phyloP scores from a whole-genome alignment of 2,888 invertebrate genomes.

The Altica lythri region DNA sequence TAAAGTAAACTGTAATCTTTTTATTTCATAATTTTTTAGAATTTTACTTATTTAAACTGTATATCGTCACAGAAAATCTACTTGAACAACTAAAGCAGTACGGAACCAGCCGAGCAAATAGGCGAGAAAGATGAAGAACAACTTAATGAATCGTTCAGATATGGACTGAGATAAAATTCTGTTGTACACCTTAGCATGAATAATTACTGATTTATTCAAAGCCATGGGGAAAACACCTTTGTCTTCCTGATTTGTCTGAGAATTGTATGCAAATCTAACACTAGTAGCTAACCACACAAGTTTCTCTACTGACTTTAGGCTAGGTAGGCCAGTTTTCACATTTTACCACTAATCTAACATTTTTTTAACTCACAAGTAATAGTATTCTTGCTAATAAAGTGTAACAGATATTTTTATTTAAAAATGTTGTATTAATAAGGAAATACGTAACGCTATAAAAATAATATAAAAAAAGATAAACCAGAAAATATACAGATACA shows the following conservation, averaged over 20 bases:
- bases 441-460: too few relatives aligned
- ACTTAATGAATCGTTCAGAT: constrained; percentile 19
- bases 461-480: too few relatives aligned
- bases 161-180: constrained; percentile 14
- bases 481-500: too few relatives aligned
- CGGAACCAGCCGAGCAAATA: constrained; percentile 2
- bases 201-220: constrained; percentile 20
- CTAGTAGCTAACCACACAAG: constrained; percentile 6
- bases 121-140: constrained; percentile 14
- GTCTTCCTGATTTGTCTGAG: constrained; percentile 19
- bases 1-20: too few relatives aligned
- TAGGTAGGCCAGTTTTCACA: neutral
- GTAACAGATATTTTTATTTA: too few relatives aligned
- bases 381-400: too few relatives aligned
- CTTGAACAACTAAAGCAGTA: constrained; percentile 4
- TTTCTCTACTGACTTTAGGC: neutral
- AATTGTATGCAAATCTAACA: constrained; percentile 17
- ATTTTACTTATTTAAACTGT: constrained; percentile 7
- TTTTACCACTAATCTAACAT: too few relatives aligned
- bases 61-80: constrained; percentile 8
- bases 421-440: too few relatives aligned
- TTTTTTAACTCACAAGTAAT: too few relatives aligned
- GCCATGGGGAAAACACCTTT: constrained; percentile 19
- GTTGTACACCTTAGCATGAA: constrained; percentile 13
- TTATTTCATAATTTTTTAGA: constrained; percentile 4